Evolutionary conservation across 2,888 invertebrate genomes (phyloP).

Genomic region (Rhyacophila evoluta): DNA sequence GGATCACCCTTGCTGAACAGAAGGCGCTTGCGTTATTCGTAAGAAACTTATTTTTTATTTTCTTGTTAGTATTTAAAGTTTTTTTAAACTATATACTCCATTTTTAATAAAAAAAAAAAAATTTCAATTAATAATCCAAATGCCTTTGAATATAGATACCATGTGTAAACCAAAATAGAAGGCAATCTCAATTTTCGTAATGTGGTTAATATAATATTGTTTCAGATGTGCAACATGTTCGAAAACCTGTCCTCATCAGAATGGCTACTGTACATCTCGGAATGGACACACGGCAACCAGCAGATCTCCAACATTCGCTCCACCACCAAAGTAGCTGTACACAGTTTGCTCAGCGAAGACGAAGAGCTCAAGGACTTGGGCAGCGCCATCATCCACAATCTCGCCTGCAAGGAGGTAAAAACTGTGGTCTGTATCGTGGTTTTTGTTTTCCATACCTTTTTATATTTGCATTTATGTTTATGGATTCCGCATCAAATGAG

Average conservation of each 20-base stretch:
- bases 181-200: too few relatives aligned
- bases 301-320: conserved; percentile 89
- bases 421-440: conserved; percentile 89
- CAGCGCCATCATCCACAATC: conserved; percentile 88
- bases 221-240: conserved; percentile 89
- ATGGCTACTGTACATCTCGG: conserved; percentile 94
- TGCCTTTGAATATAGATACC: too few relatives aligned
- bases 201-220: too few relatives aligned
- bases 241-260: conserved; percentile 90
- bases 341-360: conserved; percentile 81
- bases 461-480: neutral
- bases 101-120: too few relatives aligned
- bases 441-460: conserved; percentile 36
- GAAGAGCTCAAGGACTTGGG: conserved; percentile 82
- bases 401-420: conserved; percentile 97
- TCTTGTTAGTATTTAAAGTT: neutral
- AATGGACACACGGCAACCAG: conserved; percentile 84
- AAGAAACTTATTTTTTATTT: conserved; percentile 60
- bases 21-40: conserved; percentile 84
- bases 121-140: too few relatives aligned
- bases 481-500: neutral
- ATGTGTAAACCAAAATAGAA: too few relatives aligned
- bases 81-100: neutral
- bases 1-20: conserved; percentile 80
- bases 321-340: conserved; percentile 92